Evolutionary conservation across 2,797 vertebrate species (phyloP).

Genomic region (Acrocephalus scirpaceus): DNA sequence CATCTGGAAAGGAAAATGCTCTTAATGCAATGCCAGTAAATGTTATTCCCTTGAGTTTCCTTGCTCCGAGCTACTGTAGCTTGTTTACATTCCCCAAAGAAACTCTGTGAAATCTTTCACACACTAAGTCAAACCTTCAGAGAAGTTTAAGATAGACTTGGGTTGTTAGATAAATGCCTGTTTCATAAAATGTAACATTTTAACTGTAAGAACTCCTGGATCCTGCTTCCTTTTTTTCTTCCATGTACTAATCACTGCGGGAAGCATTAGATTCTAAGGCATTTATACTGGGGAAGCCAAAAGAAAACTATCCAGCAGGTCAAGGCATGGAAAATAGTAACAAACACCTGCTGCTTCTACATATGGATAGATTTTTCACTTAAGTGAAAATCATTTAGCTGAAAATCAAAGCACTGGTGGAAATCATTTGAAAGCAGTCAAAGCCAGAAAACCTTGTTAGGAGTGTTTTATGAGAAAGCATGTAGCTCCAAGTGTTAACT

Average conservation of each 20-base stretch:
- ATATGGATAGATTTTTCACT: conserved; percentile 31
- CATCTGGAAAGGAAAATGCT: conserved; percentile 57
- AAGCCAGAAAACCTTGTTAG: neutral
- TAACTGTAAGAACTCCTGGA: neutral
- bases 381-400: conserved; percentile 37
- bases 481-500: conserved; percentile 41
- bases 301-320: conserved; percentile 16
- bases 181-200: neutral
- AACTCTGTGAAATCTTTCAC: conserved; percentile 2
- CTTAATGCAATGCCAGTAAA: conserved; percentile 15
- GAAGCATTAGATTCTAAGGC: neutral
- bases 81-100: conserved; percentile 50
- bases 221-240: neutral
- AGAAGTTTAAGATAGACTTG: neutral
- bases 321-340: conserved; percentile 15
- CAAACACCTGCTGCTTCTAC: conserved; percentile 51
- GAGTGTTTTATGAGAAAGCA: conserved; percentile 48
- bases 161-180: neutral
- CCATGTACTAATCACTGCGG: neutral
- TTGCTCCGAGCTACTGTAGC: neutral
- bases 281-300: neutral
- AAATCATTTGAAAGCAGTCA: conserved; percentile 13
- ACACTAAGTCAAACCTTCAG: neutral
- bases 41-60: conserved; percentile 30
- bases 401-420: conserved; percentile 41